phyloP scores from a whole-genome alignment of 2,888 invertebrate species.

The Tetragonula carbonaria region DNA sequence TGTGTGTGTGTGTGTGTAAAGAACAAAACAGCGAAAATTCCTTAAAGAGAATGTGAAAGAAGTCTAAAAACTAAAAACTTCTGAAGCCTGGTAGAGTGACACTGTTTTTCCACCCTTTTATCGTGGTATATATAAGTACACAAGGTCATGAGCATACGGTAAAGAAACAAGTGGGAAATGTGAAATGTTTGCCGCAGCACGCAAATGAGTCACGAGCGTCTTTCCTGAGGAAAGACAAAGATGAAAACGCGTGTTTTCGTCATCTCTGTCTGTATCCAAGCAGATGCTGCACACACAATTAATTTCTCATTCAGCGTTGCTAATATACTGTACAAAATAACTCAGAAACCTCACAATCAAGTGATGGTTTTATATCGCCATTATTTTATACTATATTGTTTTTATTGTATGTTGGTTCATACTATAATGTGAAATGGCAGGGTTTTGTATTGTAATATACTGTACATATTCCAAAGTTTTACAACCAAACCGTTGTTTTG shows the following conservation, averaged over 20 bases:
- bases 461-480: too few species aligned
- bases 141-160: conserved; percentile 41
- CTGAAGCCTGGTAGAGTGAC: conserved; percentile 2
- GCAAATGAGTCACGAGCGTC: conserved; percentile 36
- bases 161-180: conserved; percentile 26
- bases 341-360: background rate
- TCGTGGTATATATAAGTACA: conserved; percentile 3
- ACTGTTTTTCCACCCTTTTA: conserved; percentile 18
- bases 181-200: conserved; percentile 22
- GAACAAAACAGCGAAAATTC: too few species aligned
- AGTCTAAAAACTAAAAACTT: conserved; percentile 23
- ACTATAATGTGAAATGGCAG: too few species aligned
- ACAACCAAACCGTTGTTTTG: too few species aligned
- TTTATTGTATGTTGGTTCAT: too few species aligned
- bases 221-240: conserved; percentile 15
- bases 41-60: background rate
- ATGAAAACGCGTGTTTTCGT: background rate
- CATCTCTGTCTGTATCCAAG: background rate
- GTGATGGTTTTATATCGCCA: background rate
- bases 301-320: background rate
- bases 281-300: background rate
- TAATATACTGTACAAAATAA: conserved; percentile 8
- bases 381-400: background rate
- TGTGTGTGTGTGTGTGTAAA: too few species aligned
- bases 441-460: too few species aligned